Base-by-base conservation (phyloP, 1,140 invertebrate species). In the Zaprionus tsacasi region DNA sequence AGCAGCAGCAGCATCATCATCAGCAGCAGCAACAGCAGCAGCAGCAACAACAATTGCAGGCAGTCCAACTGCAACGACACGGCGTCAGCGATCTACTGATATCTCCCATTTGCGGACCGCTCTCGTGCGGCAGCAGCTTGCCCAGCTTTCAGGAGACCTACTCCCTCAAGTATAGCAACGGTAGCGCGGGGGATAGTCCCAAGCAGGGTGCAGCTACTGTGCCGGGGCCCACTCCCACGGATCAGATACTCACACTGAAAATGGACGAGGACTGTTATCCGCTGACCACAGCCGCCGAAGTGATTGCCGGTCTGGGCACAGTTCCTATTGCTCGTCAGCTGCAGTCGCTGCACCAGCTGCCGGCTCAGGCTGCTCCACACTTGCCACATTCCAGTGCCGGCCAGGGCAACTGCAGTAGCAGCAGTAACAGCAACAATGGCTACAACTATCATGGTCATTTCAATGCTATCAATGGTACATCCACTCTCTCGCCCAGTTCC, bases 121-220 rank as follows among this genome's bases (percentile, higher is more conserved):
- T 91, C 15, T 91, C 88, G 7, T 70, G 93, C 81, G 94, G 94
- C 65, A 95, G 95, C 50, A 95, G 96, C 36, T 93, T 97, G 69
- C 96, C 96, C 56, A 97, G 96, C 93, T 97, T 97, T 93, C 96
- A 97, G 93, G 97, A 97, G 93, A 97, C 96, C 30, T 97, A 97
- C 92, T 96, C 96, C 36, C 94, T 96, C 40, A 94, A 95, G 58
- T 95, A 96, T 40, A 89, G 70, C 72, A 81, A 76, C 68, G 83
- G 73, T 72, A 76, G 74, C 57, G 40, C 40, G 8, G 77, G 77
- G 21, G 79, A 74, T 69, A 88, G 83, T 54, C 85, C 81, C 15
- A 81, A 77, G 33, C 85, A 76, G 64, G 40, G 70, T 1, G 48
- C 58, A 1, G 5, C 27, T 25, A 6, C 17, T 43, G 60, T 25